Base-by-base conservation (phyloP, 2,113 vertebrate genomes). In the Scolopax mira region DNA sequence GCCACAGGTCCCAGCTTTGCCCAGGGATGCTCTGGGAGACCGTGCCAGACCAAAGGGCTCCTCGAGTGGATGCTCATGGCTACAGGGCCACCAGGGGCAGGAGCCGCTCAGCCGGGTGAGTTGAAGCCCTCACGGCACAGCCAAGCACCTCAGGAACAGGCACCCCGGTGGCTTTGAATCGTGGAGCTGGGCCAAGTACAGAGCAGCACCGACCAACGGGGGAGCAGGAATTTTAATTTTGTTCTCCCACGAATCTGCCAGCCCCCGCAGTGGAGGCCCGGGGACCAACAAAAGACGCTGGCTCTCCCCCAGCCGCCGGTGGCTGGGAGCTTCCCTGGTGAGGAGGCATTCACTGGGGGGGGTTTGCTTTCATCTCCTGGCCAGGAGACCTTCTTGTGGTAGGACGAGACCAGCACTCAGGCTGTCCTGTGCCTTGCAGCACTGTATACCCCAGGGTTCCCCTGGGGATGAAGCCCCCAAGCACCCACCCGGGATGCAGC, bases 191-290 rank as follows among this genome's bases (percentile, higher is more conserved):
- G 78, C 90, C 85, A 81, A 94, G 65, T 7, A 69, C 93, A 3
- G 39, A 94, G 88, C 55, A 35, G 71, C 66, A 74, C 35, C 7
- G 4, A 49, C 70, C n/a, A 1, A 70, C 21, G 4, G 77, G 86
- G 55, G 52, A 84, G 48, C 48, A 81, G 78, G 88, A 95, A 93
- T 91, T 91, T 85, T 62, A 57, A 84, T 93, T 89, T 60, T 87
- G 52, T 85, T 93, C 88, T 94, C 85, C 90, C 28, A 1, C 7
- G 6, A 55, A 95, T 79, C 83, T 57, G 70, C 85, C 84, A 93
- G 61, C 44, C 78, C 77, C 81, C 5, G 3, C 1, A 0, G 57
- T 22, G 60, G 88, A 79, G 88, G 81, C 78, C 58, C 4, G 10
- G 80, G 70, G 70, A 93, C 81, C 85, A 94, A 89, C 78, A 95